phyloP scores from a whole-genome alignment of 1,140 invertebrate species.

The Dendroctonus valens region DNA sequence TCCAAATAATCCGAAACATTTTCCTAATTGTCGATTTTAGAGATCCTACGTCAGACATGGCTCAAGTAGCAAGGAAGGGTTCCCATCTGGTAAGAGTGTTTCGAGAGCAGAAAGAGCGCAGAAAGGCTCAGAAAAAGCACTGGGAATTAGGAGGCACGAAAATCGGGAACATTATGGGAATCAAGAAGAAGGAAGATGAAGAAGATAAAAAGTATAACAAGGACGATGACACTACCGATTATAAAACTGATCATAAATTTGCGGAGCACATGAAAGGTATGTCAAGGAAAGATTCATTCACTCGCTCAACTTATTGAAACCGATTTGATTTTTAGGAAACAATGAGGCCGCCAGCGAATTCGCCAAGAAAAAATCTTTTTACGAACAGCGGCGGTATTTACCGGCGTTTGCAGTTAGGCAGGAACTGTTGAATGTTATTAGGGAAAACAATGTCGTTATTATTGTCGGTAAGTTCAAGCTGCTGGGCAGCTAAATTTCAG shows the following conservation, averaged over 20 bases:
- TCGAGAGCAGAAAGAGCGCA: conserved; percentile 94
- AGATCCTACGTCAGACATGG: conserved; percentile 98
- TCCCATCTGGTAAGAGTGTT: conserved; percentile 85
- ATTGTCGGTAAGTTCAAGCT: conserved; percentile 66
- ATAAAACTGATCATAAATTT: conserved; percentile 90
- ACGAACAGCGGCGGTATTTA: conserved; percentile 86
- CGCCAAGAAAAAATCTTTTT: conserved; percentile 81
- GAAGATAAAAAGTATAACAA: conserved; percentile 62
- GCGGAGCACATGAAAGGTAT: conserved; percentile 84
- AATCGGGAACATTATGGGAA: conserved; percentile 96
- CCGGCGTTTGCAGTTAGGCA: conserved; percentile 96
- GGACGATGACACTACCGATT: conserved; percentile 67
- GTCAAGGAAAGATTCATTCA: too few species aligned
- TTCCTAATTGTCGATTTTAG: conserved; percentile 44
- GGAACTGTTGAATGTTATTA: conserved; percentile 88
- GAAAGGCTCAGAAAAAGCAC: conserved; percentile 97
- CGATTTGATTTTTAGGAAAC: conserved; percentile 14
- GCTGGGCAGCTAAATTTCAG: not conserved
- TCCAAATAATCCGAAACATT: conserved; percentile 38
- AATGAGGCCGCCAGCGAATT: conserved; percentile 81
- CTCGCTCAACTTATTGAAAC: conserved; percentile 28
- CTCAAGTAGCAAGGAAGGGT: conserved; percentile 93
- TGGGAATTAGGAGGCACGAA: conserved; percentile 98
- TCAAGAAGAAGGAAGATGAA: conserved; percentile 80
- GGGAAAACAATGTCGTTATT: conserved; percentile 94